A percentile compares a stretch with the other conserved stretches of the same genome.
These are phyloP conservation scores for Caradrina clavipalpis DNA, from an alignment of 2,888 invertebrate species.

Conservation along the genomic window DNA sequence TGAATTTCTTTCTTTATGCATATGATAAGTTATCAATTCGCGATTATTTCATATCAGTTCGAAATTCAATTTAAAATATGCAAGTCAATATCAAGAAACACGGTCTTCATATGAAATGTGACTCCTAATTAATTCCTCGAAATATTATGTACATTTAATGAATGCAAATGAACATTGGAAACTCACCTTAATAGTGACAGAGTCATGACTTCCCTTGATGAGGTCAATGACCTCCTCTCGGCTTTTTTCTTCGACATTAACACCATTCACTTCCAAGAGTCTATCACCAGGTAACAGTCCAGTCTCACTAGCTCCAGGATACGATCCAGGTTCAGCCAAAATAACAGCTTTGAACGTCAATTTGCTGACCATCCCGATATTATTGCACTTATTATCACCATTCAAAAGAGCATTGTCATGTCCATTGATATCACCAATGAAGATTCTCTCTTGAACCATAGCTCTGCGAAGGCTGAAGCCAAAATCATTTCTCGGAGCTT, in stretches of 20 bases:
- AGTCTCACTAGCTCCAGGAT: conserved; percentile 94
- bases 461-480: conserved; percentile 98
- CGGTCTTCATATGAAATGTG: conserved; percentile 16
- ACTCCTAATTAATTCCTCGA: conserved; percentile 7
- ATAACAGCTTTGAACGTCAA: conserved; percentile 94
- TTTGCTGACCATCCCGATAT: conserved; percentile 81
- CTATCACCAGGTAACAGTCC: conserved; percentile 98
- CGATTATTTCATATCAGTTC: conserved; percentile 6
- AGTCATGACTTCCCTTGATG: conserved; percentile 96
- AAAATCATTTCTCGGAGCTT: conserved; percentile 97
- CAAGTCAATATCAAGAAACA: conserved; percentile 7
- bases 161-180: conserved; percentile 24
- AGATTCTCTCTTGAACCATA: conserved; percentile 94
- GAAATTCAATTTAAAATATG: conserved; percentile 6
- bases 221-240: conserved; percentile 98
- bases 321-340: conserved; percentile 97
- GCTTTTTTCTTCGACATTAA: conserved; percentile 95
- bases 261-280: conserved; percentile 97
- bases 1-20: neutral
- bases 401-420: conserved; percentile 80
- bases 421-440: conserved; percentile 82
- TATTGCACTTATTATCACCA: conserved; percentile 83
- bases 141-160: conserved; percentile 3
- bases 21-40: conserved; percentile 3
- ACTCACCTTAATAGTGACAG: conserved; percentile 96